Conservation (phyloP, 2,113 vertebrate genomes). For the Herpailurus yagouaroundi region DNA sequence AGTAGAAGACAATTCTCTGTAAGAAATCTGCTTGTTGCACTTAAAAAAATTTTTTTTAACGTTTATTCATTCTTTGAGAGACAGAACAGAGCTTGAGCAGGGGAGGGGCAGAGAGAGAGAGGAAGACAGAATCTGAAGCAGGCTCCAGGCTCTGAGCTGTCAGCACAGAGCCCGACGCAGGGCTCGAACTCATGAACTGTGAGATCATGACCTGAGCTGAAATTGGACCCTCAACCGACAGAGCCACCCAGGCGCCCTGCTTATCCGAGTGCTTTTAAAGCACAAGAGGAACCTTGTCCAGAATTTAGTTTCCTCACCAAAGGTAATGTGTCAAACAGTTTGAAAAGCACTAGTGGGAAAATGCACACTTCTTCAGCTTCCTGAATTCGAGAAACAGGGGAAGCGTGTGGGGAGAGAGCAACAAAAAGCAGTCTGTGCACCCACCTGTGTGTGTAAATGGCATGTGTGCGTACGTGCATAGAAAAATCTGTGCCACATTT, state of each 20-base stretch:
- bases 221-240: too few relatives aligned
- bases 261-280: neutral
- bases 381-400: neutral
- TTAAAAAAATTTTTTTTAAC: too few relatives aligned
- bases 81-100: too few relatives aligned
- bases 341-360: neutral
- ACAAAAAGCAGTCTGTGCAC: neutral
- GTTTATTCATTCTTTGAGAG: too few relatives aligned
- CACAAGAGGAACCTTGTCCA: neutral
- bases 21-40: neutral
- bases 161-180: too few relatives aligned
- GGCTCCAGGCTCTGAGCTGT: too few relatives aligned
- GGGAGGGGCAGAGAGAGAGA: too few relatives aligned
- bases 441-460: neutral
- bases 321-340: neutral
- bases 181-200: too few relatives aligned
- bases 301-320: neutral
- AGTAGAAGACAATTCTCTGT: neutral
- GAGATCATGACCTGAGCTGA: too few relatives aligned
- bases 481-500: neutral
- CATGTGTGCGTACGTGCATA: accelerated
- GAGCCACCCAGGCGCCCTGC: too few relatives aligned
- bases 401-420: neutral
- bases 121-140: too few relatives aligned
- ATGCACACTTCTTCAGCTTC: neutral